These are phyloP conservation scores for Spilarctia lutea DNA, from an alignment of 2,888 invertebrate genomes.

Conservation along the genomic window DNA sequence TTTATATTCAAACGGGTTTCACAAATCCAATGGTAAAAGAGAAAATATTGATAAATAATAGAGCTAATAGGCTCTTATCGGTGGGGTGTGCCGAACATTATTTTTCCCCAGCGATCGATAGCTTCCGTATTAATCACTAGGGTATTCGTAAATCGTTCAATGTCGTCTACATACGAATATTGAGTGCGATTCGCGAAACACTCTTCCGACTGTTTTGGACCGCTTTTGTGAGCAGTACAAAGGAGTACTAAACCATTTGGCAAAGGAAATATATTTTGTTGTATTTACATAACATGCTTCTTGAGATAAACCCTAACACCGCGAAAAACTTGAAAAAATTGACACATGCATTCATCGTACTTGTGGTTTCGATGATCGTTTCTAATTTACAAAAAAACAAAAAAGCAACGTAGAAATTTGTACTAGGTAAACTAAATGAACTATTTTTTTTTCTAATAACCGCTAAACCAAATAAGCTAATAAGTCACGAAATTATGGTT, in stretches of 20 bases:
- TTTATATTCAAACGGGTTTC: slow-evolving; percentile 40
- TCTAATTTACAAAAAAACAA: too few relatives aligned
- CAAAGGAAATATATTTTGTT: slow-evolving; percentile 1
- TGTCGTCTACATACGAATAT: slow-evolving; percentile 60
- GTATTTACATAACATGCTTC: not conserved
- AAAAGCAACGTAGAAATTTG: too few relatives aligned
- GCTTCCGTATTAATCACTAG: slow-evolving; percentile 60
- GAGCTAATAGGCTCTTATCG: slow-evolving; percentile 49
- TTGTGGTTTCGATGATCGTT: too few relatives aligned
- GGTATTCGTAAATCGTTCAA: slow-evolving; percentile 64
- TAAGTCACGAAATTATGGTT: not conserved
- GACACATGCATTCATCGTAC: too few relatives aligned
- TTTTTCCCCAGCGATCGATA: slow-evolving; percentile 51
- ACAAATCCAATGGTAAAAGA: slow-evolving; percentile 28
- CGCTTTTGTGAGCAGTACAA: slow-evolving; percentile 48
- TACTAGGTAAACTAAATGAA: too few relatives aligned
- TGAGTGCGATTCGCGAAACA: slow-evolving; percentile 59
- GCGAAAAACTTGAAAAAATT: not conserved
- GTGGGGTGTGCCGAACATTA: slow-evolving; percentile 46
- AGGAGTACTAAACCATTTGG: slow-evolving; percentile 29
- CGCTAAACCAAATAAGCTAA: too few relatives aligned
- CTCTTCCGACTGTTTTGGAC: slow-evolving; percentile 55
- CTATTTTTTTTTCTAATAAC: not conserved
- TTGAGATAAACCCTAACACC: not conserved
- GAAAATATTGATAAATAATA: slow-evolving; percentile 48